Conservation (phyloP, 2,113 vertebrate genomes). For the Lepus europaeus region DNA sequence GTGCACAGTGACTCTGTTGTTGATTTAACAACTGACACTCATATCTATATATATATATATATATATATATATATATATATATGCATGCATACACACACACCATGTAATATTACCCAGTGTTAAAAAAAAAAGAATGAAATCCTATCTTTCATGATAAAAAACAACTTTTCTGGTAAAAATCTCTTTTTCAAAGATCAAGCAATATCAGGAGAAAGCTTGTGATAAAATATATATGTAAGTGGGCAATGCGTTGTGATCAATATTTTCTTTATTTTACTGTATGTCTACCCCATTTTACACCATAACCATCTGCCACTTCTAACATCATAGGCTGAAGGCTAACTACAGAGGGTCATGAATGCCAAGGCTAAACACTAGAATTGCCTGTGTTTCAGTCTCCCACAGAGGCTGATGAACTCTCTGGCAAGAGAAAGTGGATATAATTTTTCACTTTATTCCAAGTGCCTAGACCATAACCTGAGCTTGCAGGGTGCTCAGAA, state of each 20-base stretch:
- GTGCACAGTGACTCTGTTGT: too few species aligned
- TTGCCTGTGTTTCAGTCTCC: neutral
- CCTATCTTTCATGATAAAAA: neutral
- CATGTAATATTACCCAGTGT: too few species aligned
- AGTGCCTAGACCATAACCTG: neutral
- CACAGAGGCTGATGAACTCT: neutral
- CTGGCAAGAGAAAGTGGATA: neutral
- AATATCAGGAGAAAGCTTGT: neutral
- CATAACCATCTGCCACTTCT: neutral
- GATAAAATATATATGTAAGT: neutral
- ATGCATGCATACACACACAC: too few species aligned
- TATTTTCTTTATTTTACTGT: conserved; percentile 25
- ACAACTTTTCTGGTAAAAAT: neutral
- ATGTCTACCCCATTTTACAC: neutral
- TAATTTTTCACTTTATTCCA: conserved; percentile 19
- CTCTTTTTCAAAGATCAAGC: neutral
- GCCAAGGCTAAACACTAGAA: neutral
- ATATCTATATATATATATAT: too few species aligned
- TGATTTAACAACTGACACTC: too few species aligned
- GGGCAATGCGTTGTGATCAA: neutral
- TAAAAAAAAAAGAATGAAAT: too few species aligned
- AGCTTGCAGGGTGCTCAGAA: neutral
- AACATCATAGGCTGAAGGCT: neutral
- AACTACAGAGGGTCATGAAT: neutral
- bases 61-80: too few species aligned